Conservation (phyloP, 2,113 vertebrate genomes). For the Misgurnus anguillicaudatus region DNA sequence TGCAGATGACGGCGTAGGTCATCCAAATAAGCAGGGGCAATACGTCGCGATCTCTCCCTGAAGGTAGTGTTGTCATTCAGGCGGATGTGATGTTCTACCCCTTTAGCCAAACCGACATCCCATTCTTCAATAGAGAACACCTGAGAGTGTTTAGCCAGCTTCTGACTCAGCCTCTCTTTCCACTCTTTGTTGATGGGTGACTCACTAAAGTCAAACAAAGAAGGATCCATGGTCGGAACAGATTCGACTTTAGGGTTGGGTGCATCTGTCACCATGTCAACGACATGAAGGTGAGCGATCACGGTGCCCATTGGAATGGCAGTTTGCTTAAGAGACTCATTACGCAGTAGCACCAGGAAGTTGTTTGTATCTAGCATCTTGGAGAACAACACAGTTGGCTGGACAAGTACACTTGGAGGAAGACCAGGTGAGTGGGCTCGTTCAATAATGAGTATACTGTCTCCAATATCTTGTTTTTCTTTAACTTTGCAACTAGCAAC, state of each 20-base stretch:
- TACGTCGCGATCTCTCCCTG: not conserved
- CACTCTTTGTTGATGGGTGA: not conserved
- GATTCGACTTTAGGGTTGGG: not conserved
- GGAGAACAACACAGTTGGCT: slow-evolving; percentile 28
- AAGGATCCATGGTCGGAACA: not conserved
- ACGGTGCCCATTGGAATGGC: slow-evolving; percentile 33
- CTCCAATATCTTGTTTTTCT: not conserved
- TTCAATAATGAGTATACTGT: not conserved
- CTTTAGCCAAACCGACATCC: slow-evolving; percentile 7
- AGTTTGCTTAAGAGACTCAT: slow-evolving; percentile 38
- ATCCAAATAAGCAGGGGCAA: slow-evolving; percentile 17
- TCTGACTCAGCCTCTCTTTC: slow-evolving; percentile 4
- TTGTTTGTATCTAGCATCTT: slow-evolving; percentile 26
- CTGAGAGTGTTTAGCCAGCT: not conserved
- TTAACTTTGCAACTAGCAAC: slow-evolving; percentile 2
- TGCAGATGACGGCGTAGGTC: slow-evolving; percentile 1
- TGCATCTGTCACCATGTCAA: slow-evolving; percentile 15
- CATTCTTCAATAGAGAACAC: slow-evolving; percentile 16
- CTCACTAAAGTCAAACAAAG: slow-evolving; percentile 17
- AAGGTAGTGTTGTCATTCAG: not conserved
- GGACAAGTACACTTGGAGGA: slow-evolving; percentile 16
- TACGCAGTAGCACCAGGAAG: slow-evolving; percentile 33
- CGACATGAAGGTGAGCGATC: slow-evolving; percentile 24
- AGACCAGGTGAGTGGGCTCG: not conserved
- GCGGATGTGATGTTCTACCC: not conserved